These are phyloP conservation scores for Hemithea aestivaria DNA, from an alignment of 2,888 invertebrate genomes.

Conservation along the genomic window DNA sequence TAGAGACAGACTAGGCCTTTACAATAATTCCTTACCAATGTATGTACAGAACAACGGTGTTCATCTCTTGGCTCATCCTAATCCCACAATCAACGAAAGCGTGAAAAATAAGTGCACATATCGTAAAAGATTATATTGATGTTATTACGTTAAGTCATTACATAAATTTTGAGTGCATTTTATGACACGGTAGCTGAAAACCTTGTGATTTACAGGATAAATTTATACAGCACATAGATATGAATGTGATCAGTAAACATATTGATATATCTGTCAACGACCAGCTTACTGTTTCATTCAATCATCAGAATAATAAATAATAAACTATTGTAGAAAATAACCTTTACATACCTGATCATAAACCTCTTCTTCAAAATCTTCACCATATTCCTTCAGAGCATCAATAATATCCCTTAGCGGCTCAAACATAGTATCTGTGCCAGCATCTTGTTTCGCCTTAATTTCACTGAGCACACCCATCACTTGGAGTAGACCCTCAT, in stretches of 20 bases:
- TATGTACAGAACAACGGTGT: slow-evolving; percentile 61
- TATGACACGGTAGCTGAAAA: no score
- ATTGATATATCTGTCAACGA: no score
- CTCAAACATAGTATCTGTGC: slow-evolving; percentile 93
- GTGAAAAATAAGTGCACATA: slow-evolving; percentile 13
- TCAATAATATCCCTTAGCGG: slow-evolving; percentile 92
- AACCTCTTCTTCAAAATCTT: slow-evolving; percentile 89
- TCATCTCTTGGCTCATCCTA: slow-evolving; percentile 32
- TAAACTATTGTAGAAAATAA: no score
- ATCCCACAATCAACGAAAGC: slow-evolving; percentile 38
- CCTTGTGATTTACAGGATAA: no score
- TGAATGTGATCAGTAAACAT: no score
- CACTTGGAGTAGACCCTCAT: slow-evolving; percentile 88
- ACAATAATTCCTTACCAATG: slow-evolving; percentile 53
- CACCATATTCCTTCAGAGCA: slow-evolving; percentile 89
- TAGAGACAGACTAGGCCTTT: no score
- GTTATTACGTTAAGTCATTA: no score
- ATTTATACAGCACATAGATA: no score
- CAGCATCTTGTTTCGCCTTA: slow-evolving; percentile 79
- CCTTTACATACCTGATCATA: slow-evolving; percentile 82
- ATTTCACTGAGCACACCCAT: slow-evolving; percentile 93
- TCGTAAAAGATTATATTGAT: no score
- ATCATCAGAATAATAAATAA: no score
- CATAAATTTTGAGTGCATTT: no score
- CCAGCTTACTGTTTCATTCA: no score